Evolutionary conservation across 2,888 invertebrate genomes (phyloP).

Genomic region (Eupithecia pulchellata): DNA sequence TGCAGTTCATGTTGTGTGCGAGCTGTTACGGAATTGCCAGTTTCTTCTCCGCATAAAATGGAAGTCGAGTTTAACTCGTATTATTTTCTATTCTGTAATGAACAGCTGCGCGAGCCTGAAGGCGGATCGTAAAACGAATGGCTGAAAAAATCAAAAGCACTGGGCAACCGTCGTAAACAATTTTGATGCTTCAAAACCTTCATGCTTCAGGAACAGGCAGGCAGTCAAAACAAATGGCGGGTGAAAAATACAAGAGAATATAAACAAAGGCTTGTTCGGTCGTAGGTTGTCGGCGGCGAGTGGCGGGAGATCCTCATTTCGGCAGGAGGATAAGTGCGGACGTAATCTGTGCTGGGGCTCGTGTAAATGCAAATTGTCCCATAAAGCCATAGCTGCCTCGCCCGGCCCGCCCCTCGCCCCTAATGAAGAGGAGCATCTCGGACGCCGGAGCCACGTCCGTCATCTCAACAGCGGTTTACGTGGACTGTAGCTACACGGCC

Average conservation of each 20-base stretch:
- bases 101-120: conserved; percentile 41
- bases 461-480: conserved; percentile 77
- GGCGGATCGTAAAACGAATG: conserved; percentile 52
- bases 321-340: conserved; percentile 80
- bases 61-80: conserved; percentile 39
- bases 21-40: conserved; percentile 41
- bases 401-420: conserved; percentile 59
- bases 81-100: conserved; percentile 40
- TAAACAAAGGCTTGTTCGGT: conserved; percentile 82
- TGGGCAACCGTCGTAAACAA: conserved; percentile 61
- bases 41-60: conserved; percentile 37
- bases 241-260: conserved; percentile 77
- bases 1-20: conserved; percentile 43
- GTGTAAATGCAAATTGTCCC: conserved; percentile 85
- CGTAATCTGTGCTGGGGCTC: conserved; percentile 83
- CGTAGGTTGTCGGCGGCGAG: conserved; percentile 64
- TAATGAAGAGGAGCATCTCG: conserved; percentile 82
- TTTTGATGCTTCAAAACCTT: conserved; percentile 64
- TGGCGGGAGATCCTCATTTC: conserved; percentile 73
- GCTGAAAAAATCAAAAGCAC: conserved; percentile 64
- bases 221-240: conserved; percentile 79
- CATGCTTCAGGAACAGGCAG: conserved; percentile 70
- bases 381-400: conserved; percentile 75
- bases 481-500: conserved; percentile 65
- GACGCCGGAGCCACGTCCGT: conserved; percentile 71